Base-by-base conservation (phyloP, 2,797 vertebrate genomes). In the Phataginus tricuspis region DNA sequence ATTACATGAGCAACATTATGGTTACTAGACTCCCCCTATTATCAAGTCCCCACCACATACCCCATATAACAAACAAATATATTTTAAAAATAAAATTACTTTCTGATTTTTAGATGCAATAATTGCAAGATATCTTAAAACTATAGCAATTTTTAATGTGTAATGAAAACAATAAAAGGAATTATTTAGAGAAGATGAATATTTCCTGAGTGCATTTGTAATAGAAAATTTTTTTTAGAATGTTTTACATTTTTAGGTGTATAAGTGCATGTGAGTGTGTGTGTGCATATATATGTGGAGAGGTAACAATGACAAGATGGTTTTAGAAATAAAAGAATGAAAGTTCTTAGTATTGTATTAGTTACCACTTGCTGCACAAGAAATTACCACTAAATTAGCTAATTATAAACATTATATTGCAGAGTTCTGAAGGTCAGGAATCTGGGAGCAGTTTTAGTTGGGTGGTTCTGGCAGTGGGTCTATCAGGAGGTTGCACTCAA, bases 51-150 rank as follows among this genome's bases (percentile, higher is more conserved):
- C 39, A 39, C 39, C 39, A 39, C 39, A 39, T 39, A 39, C 39
- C 39, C 39, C 39, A 39, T 39, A 39, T 39, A 39, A 39, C 39
- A 39, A 39, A 39, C 39, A 39, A 39, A 39, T 39, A 39, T 69
- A 84, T 51, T 92, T 79, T 11, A 74, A 86, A 68, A 39, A 5
- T 86, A 80, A 93, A 72, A 49, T 72, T 61, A 88, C 77, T 57
- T 80, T 18, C 16, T 90, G 42, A 83, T 10, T 51, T 95, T 68
- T 34, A 59, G 9, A 37, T 82, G 10, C 0, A 55, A 55, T 79
- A 34, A 71, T 80, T 91, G 91, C 57, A 57, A 75, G 27, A 37
- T 72, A 63, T 1, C 31, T 84, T 94, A 83, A 83, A 72, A 69
- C 29, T 66, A 37, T 5, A 64, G 29, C 14, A 82, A 25, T 45